Base-by-base conservation (phyloP, 2,888 invertebrate genomes). In the Listrodromus nycthemerus region DNA sequence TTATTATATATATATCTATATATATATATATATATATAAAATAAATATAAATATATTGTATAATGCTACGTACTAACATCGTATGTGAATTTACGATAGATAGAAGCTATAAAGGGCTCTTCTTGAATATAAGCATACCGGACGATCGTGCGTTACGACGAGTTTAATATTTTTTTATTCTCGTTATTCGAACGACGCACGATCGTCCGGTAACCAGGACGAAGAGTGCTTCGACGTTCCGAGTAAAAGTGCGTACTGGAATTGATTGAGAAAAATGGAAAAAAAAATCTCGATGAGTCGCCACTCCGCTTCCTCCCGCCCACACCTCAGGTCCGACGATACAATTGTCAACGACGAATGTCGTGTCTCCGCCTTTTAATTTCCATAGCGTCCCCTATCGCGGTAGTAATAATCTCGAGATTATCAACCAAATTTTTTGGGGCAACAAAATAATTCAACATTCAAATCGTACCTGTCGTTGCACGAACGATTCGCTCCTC, bases 201-300 rank as follows among this genome's bases (percentile, higher is more conserved):
- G 21, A 58, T 63, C 58, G 24, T 52, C 71, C 66, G 83, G 76
- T 83, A 48, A 78, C 52, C 19, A 69, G 30, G 73, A 70, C 8
- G 65, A 45, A 79, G 50, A 65, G 45, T 63, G 27, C 19, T 79
- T 74, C 75, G 70, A 83, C 76, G 78, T 85, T 81, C 70, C 81
- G 63, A 73, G 82, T 76, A 37, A 70, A 77, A 85, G 65, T 63
- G 86, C 84, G 58, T 84, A 80, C 80, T 86, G 89, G 88, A 90
- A 89, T 89, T 90, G 88, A 90, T 79, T 55, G 70, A 79, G 52
- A 52, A 83, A 33, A 19, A 65, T 63, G 48, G 27, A 13, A 30
- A 41, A 21, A 24, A 10, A 41, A 48, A 67, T 45, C 63, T 69
- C 67, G 67, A 77, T 52, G 21, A 58, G 67, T 48, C 67, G 30